These are phyloP conservation scores for Agonum fuliginosum DNA, from an alignment of 2,888 invertebrate genomes.

Conservation along the genomic window DNA sequence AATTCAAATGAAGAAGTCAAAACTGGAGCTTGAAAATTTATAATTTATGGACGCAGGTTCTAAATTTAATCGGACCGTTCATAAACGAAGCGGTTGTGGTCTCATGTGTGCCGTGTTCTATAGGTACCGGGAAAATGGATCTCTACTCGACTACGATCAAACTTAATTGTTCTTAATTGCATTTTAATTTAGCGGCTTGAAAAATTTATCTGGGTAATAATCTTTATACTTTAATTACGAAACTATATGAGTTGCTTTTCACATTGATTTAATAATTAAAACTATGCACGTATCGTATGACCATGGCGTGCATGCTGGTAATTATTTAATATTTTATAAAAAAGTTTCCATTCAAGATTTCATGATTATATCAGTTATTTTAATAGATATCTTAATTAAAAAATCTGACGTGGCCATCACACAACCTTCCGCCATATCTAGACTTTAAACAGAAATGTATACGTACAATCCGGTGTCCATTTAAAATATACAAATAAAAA, in stretches of 20 bases:
- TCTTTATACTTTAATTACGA: conserved; percentile 13
- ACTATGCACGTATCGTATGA: too few relatives aligned
- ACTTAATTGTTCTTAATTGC: conserved; percentile 34
- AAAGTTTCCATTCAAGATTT: too few relatives aligned
- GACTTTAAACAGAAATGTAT: too few relatives aligned
- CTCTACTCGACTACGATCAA: neutral
- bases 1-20: neutral
- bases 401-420: too few relatives aligned
- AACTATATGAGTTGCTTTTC: neutral
- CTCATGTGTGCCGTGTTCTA: conserved; percentile 39
- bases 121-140: conserved; percentile 12
- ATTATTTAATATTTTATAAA: too few relatives aligned
- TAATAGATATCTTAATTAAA: too few relatives aligned
- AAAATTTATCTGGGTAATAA: conserved; percentile 7
- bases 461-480: too few relatives aligned
- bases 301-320: too few relatives aligned
- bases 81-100: conserved; percentile 48
- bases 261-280: conserved; percentile 24
- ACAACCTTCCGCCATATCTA: too few relatives aligned
- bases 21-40: neutral
- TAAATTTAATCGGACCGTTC: conserved; percentile 56
- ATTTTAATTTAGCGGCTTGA: conserved; percentile 16
- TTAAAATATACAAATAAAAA: too few relatives aligned
- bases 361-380: too few relatives aligned
- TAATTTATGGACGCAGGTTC: conserved; percentile 47